Conservation (phyloP, 92 coral and sea anemone species). For the Muricea muricata region DNA sequence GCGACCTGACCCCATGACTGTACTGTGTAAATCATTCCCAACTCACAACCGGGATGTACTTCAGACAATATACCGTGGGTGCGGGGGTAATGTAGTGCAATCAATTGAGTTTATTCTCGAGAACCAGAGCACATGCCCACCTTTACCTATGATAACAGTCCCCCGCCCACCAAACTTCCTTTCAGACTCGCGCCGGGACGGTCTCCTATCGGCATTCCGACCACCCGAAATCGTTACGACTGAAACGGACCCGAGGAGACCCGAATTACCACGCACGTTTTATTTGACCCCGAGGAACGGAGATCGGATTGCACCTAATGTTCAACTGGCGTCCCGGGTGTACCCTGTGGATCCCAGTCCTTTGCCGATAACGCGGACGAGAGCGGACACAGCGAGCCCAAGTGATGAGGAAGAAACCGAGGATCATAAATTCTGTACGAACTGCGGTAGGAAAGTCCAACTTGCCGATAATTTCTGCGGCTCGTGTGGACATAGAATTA, state of each 20-base stretch:
- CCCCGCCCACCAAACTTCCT: conserved; percentile 15
- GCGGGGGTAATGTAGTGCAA: conserved; percentile 97
- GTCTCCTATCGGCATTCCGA: conserved; percentile 27
- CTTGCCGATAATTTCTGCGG: conserved; percentile 90
- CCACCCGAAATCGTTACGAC: conserved; percentile 23
- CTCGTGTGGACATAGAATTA: conserved; percentile 83
- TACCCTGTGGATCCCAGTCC: conserved; percentile 74
- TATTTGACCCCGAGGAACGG: conserved; percentile 74
- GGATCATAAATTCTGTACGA: conserved; percentile 78
- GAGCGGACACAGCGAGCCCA: conserved; percentile 66
- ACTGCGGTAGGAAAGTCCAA: conserved; percentile 88
- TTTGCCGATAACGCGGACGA: conserved; percentile 74
- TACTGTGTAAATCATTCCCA: conserved; percentile 89
- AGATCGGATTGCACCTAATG: conserved; percentile 80
- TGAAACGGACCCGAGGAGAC: conserved; percentile 75
- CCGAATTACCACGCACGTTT: conserved; percentile 80
- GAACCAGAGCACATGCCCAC: conserved; percentile 68
- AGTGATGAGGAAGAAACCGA: conserved; percentile 66
- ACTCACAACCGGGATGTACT: conserved; percentile 91
- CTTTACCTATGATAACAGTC: conserved; percentile 22
- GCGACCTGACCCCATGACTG: conserved; percentile 89
- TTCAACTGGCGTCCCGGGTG: conserved; percentile 81
- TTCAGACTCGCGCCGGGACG: conserved; percentile 14
- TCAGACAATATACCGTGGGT: conserved; percentile 92
- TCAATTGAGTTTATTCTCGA: conserved; percentile 93